Evolutionary conservation across 2,797 vertebrate species (phyloP), one percentile per base, ranked within the genome.

Genomic region (Potorous gilbertii): DNA sequence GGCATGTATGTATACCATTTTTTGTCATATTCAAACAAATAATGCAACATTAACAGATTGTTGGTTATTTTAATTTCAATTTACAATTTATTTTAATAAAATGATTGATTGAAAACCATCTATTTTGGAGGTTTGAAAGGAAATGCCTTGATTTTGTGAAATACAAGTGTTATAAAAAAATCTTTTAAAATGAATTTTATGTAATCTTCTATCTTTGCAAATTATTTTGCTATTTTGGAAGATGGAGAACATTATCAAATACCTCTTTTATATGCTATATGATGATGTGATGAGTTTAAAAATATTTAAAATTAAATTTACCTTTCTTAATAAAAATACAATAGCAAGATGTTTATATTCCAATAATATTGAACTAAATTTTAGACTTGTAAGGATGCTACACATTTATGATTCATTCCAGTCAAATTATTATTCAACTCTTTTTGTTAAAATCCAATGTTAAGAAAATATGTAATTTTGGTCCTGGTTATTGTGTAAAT

Each of bases 21-120:
- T 56, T 95, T 29, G 6, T 90, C 95, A 95, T 96, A 95, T 81
- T 89, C 93, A 97, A 96, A 97, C 91, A 90, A 66, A 29, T 55
- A 89, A 94, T 62, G 21, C 28, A 56, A 66, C 55, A 66, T 24
- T 91, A 95, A 96, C 90, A 34, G 18, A 62, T 94, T 40, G 0
- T 81, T 92, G 81, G 57, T 31, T 98, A 93, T 97, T 98, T 97
- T 96, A 81, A 92, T 95, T 97, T 96, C 96, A 96, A 90, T 94
- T 95, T 96, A 96, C 95, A 98, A 97, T 98, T 97, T 98, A 96
- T 97, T 98, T 97, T 95, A 97, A 96, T 96, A 93, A 90, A 93
- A 97, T 97, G 97, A 97, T 97, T 96, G 95, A 98, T 97, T 97
- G 95, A 96, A 96, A 97, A 96, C 95, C 95, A 95, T 96, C 94